A percentile compares a stretch with the other conserved stretches of the same genome.
phyloP scores from a whole-genome alignment of 2,113 vertebrate genomes.

The Laterallus jamaicensis region DNA sequence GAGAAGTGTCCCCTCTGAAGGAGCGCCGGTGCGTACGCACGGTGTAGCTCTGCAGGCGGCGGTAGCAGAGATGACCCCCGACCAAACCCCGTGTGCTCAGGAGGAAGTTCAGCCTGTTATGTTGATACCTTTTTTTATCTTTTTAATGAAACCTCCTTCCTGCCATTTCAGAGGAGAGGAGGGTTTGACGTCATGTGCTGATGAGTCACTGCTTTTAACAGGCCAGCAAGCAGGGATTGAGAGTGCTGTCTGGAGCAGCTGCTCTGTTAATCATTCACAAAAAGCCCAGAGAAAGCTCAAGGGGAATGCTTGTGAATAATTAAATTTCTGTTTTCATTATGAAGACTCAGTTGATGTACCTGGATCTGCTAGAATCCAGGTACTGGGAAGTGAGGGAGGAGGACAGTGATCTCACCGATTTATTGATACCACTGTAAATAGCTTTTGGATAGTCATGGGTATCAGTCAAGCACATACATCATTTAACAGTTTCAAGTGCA shows the following conservation, averaged over 20 bases:
- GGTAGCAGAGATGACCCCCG: slow-evolving; percentile 28
- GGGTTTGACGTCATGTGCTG: slow-evolving; percentile 72
- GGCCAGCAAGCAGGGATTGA: slow-evolving; percentile 60
- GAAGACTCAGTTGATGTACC: slow-evolving; percentile 53
- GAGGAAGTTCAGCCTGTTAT: slow-evolving; percentile 68
- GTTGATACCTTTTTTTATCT: slow-evolving; percentile 52
- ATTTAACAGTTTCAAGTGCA: not conserved
- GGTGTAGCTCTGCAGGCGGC: not conserved
- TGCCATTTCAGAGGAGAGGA: slow-evolving; percentile 53
- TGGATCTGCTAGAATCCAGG: slow-evolving; percentile 45
- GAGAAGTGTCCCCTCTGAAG: not conserved
- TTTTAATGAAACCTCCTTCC: slow-evolving; percentile 67
- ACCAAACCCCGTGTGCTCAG: not conserved
- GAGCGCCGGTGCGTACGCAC: accelerated
- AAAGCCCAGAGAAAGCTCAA: slow-evolving; percentile 67
- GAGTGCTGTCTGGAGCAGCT: slow-evolving; percentile 65
- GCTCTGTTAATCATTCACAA: slow-evolving; percentile 79
- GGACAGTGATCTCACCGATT: not conserved
- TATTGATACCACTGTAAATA: not conserved
- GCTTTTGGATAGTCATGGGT: not conserved
- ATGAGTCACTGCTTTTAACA: slow-evolving; percentile 75
- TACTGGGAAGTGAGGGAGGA: slow-evolving; percentile 7
- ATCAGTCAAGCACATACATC: not conserved
- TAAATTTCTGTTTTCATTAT: slow-evolving; percentile 78
- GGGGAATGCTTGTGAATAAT: slow-evolving; percentile 76